Base-by-base conservation (phyloP, 2,113 vertebrate genomes). In the Apodemus speciosus region DNA sequence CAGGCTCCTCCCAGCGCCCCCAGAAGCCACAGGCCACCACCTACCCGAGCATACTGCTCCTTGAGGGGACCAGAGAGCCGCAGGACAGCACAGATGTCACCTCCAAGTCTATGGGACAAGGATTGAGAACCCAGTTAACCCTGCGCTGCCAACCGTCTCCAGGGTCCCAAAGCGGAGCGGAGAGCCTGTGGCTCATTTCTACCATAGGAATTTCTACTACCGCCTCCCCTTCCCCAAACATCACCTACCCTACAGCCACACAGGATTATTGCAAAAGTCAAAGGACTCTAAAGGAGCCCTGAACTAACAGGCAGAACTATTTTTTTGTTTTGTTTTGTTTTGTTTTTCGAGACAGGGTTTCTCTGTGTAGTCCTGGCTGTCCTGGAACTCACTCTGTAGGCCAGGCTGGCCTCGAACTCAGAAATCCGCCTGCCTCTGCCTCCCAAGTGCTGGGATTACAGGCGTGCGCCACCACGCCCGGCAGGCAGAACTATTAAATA, bases 41-140 rank as follows among this genome's bases (percentile, higher is more conserved):
- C 38, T 97, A 98, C 98, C 98, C 97, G 88, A 58, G 98, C 98
- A 2, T 96, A 98, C 80, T 97, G 98, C 60, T 98, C 95, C 97
- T 98, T 98, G 73, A 98, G 98, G 1, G 98, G 98, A 2, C 81
- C 96, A 0, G 98, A 98, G 43, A 98, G 97, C 40, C 98, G 98
- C 71, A 98, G 97, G n/a, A 98, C 1, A 13, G 95, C 89, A 89
- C 98, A 98, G 20, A 97, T 73, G 0, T 98, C 96, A 9, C 89
- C 92, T 15, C 98, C 98, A 2, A 98, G 91, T 35, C 98, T 98
- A 86, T 0, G 60, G 83, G 60, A 80, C 46, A 27, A 46, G 46
- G 23, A 94, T 91, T 6, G 10, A 60, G 6, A 51, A 71, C 2
- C 75, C 46, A 13, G 66, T 93, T 58, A 92, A 32, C 9, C 25